A percentile compares a stretch with the other conserved stretches of the same genome.
phyloP scores from a whole-genome alignment of 2,888 invertebrate genomes.

The Branchellion lobata region DNA sequence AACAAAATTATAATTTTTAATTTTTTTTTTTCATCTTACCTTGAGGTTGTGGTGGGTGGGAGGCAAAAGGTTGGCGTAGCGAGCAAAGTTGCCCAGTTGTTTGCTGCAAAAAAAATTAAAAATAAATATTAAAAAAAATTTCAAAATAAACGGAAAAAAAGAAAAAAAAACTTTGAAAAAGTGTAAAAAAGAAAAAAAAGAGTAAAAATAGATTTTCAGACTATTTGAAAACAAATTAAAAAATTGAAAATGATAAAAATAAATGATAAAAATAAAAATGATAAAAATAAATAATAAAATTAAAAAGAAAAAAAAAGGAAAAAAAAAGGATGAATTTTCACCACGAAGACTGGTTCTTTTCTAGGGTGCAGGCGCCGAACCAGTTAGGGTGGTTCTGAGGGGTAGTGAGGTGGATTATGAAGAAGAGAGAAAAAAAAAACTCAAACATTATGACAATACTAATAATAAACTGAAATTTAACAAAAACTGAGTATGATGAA shows the following conservation, averaged over 20 bases:
- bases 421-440: too few species aligned
- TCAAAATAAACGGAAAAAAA: background rate
- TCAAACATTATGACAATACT: too few species aligned
- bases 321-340: slow-evolving; percentile 19
- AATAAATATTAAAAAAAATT: background rate
- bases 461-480: too few species aligned
- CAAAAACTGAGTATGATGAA: too few species aligned
- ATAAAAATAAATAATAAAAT: background rate
- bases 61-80: slow-evolving; percentile 50
- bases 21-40: slow-evolving; percentile 17
- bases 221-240: too few species aligned
- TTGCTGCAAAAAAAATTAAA: slow-evolving; percentile 26
- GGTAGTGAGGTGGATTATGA: too few species aligned
- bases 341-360: slow-evolving; percentile 44
- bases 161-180: slow-evolving; percentile 17
- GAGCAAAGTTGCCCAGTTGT: slow-evolving; percentile 49
- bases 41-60: slow-evolving; percentile 48
- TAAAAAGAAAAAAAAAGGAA: background rate
- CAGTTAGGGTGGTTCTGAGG: slow-evolving; percentile 48
- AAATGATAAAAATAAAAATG: background rate
- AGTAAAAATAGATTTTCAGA: slow-evolving; percentile 17
- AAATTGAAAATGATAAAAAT: slow-evolving; percentile 9
- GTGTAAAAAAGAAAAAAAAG: background rate
- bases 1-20: background rate
- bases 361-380: slow-evolving; percentile 49